Percentiles rank a stretch among this genome's conserved stretches.
Conservation (phyloP, 1,140 invertebrate species). For the Yoshiicerus persimilis region DNA sequence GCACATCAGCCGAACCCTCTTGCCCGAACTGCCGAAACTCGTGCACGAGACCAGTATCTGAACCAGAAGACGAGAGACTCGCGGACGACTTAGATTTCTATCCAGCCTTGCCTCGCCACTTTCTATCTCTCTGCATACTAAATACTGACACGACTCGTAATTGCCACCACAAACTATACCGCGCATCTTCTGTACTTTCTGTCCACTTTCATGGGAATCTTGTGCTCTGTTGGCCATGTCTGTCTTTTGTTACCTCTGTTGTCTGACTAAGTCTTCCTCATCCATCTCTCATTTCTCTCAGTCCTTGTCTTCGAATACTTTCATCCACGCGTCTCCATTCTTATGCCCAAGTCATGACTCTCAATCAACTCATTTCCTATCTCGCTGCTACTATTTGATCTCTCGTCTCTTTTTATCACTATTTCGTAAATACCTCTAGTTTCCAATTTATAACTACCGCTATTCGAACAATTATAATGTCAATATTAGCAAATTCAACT, state of each 20-base stretch:
- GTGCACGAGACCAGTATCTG: conserved; percentile 73
- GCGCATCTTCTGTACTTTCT: background rate
- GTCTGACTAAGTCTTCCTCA: background rate
- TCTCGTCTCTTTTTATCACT: too few species aligned
- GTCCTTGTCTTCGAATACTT: background rate
- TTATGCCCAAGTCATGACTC: background rate
- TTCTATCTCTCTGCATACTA: background rate
- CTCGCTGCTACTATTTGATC: background rate
- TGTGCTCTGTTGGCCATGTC: background rate
- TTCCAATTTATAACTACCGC: too few species aligned
- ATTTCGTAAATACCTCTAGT: too few species aligned
- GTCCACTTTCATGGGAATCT: background rate
- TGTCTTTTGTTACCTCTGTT: background rate
- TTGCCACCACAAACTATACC: background rate
- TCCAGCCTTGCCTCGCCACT: background rate
- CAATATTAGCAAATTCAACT: too few species aligned
- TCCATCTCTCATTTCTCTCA: background rate
- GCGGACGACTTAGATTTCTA: background rate
- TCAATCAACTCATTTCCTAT: background rate
- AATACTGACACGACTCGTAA: background rate
- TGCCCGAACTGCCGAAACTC: conserved; percentile 66
- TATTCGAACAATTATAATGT: too few species aligned
- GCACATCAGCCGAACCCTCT: conserved; percentile 46
- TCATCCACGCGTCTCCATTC: background rate
- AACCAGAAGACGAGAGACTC: conserved; percentile 32